Conservation (phyloP, 2,113 vertebrate genomes). For the Dasyurus viverrinus region DNA sequence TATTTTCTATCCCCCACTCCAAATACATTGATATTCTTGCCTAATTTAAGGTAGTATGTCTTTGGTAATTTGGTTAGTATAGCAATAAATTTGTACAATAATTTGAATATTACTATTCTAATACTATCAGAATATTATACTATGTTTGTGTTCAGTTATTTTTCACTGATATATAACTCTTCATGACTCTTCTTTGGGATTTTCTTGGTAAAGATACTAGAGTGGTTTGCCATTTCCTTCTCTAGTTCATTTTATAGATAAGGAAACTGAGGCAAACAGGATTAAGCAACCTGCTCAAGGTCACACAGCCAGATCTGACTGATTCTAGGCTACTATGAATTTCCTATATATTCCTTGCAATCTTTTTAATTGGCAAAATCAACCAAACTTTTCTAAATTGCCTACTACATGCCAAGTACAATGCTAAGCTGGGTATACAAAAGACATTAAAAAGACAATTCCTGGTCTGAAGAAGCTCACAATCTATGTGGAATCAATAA, state of each 20-base stretch:
- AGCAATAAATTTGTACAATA: background rate
- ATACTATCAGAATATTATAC: background rate
- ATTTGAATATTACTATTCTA: background rate
- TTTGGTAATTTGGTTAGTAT: background rate
- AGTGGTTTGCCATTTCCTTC: background rate
- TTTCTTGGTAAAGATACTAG: no score
- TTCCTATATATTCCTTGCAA: background rate
- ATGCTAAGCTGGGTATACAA: background rate
- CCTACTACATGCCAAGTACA: background rate
- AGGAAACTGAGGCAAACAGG: background rate
- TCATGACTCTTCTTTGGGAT: no score
- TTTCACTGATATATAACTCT: no score
- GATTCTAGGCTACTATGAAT: background rate
- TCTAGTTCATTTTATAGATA: background rate
- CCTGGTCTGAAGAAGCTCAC: background rate
- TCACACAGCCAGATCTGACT: background rate
- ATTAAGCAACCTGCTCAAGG: background rate
- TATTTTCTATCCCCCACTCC: background rate
- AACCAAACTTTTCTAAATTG: background rate
- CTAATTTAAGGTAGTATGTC: background rate
- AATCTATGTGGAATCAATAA: background rate
- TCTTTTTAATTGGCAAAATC: background rate
- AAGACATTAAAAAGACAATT: background rate
- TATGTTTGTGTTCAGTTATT: background rate
- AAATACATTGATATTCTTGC: background rate